These are phyloP conservation scores for Paramormyrops hopkinsi DNA, from an alignment of 2,797 vertebrate genomes.

Conservation along the genomic window DNA sequence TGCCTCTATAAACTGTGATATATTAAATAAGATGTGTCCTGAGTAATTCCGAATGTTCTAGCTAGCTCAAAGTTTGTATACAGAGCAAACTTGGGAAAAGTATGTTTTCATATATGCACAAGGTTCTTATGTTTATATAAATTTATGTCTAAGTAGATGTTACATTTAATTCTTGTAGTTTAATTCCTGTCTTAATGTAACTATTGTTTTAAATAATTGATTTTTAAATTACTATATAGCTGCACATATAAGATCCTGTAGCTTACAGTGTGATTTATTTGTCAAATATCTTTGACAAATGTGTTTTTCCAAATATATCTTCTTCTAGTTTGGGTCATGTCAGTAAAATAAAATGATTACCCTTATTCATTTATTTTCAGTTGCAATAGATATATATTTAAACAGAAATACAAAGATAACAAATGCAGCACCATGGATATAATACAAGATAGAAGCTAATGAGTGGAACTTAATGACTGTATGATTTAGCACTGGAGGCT, in stretches of 20 bases:
- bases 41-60: not conserved
- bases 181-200: not conserved
- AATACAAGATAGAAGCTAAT: not conserved
- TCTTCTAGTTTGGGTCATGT: not conserved
- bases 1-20: not conserved
- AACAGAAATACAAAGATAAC: not conserved
- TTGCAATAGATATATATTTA: not conserved
- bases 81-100: not conserved
- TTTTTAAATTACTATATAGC: not conserved
- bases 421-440: not conserved
- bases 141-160: not conserved
- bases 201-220: not conserved
- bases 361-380: not conserved
- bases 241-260: not conserved
- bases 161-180: not conserved
- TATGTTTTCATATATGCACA: not conserved
- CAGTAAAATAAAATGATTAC: not conserved
- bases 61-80: not conserved
- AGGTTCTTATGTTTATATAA: not conserved
- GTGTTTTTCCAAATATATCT: not conserved
- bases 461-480: not conserved
- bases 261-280: not conserved
- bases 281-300: not conserved
- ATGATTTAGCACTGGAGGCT: not conserved
- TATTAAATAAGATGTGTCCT: not conserved